Percentiles rank a stretch among this genome's conserved stretches.
Conservation (phyloP, 2,888 invertebrate species). For the Oscheius sp. region DNA sequence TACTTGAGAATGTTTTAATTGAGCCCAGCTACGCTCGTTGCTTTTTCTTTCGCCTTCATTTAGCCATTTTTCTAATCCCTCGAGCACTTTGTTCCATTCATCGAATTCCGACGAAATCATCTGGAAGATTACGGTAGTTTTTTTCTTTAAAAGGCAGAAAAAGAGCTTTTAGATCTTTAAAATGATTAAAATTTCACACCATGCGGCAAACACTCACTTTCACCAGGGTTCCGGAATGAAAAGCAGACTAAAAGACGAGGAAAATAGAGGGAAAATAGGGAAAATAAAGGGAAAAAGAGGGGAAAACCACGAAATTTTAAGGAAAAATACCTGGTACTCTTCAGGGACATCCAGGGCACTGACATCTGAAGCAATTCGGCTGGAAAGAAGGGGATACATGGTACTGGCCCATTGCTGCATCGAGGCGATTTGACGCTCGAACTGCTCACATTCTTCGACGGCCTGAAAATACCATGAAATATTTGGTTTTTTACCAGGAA, state of each 20-base stretch:
- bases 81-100: constrained; percentile 62
- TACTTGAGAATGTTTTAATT: constrained; percentile 57
- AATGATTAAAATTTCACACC: too few species aligned
- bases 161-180: too few species aligned
- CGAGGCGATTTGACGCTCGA: constrained; percentile 54
- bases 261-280: not conserved
- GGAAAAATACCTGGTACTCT: constrained; percentile 77
- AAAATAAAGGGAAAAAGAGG: not conserved
- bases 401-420: constrained; percentile 82
- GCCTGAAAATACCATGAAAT: too few species aligned
- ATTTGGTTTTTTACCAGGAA: too few species aligned
- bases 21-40: constrained; percentile 50
- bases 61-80: constrained; percentile 61
- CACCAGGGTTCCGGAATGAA: constrained; percentile 33
- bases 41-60: constrained; percentile 42
- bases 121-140: constrained; percentile 41
- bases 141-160: not conserved
- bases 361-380: constrained; percentile 83
- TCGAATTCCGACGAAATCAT: constrained; percentile 65
- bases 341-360: constrained; percentile 85
- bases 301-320: not conserved
- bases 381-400: constrained; percentile 81
- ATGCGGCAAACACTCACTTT: constrained; percentile 26
- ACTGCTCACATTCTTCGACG: constrained; percentile 62
- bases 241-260: constrained; percentile 33